These are phyloP conservation scores for Procambarus clarkii DNA, from an alignment of 1,140 invertebrate species.

Conservation along the genomic window DNA sequence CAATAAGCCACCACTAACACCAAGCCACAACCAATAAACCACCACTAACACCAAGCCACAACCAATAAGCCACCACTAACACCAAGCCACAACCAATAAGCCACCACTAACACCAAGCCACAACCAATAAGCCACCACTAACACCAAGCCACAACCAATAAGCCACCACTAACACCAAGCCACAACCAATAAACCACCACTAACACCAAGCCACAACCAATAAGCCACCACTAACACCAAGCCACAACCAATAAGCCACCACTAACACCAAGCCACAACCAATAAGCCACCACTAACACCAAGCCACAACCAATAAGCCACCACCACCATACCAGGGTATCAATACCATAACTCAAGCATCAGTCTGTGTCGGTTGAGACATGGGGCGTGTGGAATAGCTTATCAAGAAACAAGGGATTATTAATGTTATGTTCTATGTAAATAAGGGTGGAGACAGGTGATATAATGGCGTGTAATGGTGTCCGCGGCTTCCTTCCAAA, in stretches of 20 bases:
- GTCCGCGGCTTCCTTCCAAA: conserved; percentile 48
- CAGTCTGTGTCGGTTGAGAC: neutral
- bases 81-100: neutral
- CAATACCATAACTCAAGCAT: neutral
- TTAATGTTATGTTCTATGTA: conserved; percentile 69
- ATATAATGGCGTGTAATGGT: conserved; percentile 69
- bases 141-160: neutral
- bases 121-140: neutral
- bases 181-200: too few species aligned
- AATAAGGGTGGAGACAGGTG: conserved; percentile 70
- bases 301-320: neutral
- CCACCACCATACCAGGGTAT: neutral
- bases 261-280: neutral
- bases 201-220: neutral
- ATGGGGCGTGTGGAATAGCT: conserved; percentile 45
- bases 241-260: neutral
- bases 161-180: too few species aligned
- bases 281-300: neutral
- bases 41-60: neutral
- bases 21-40: too few species aligned
- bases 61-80: neutral
- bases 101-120: neutral
- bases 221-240: neutral
- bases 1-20: neutral
- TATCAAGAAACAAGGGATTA: conserved; percentile 68